phyloP scores from a whole-genome alignment of 2,888 invertebrate genomes.

The Drosophila buzzatii region DNA sequence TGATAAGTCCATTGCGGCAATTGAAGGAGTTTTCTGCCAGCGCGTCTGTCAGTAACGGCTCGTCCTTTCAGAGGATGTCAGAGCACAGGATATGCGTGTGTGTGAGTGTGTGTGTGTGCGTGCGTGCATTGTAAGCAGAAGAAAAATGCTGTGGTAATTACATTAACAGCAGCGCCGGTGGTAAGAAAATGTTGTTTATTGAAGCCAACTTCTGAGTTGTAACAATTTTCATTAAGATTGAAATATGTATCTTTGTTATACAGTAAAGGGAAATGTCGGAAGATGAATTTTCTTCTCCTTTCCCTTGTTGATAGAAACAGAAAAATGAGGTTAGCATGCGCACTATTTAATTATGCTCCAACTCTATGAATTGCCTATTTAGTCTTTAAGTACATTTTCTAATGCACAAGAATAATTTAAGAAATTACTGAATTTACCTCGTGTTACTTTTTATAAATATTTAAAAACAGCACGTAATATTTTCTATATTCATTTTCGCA shows the following conservation, averaged over 20 bases:
- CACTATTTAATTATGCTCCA: neutral
- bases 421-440: neutral
- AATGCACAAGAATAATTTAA: too few relatives aligned
- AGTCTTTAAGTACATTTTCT: neutral
- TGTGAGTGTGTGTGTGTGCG: slow-evolving; percentile 7
- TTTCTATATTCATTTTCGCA: neutral
- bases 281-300: neutral
- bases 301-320: neutral
- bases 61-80: slow-evolving; percentile 38
- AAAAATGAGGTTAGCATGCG: neutral
- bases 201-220: slow-evolving; percentile 58
- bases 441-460: neutral
- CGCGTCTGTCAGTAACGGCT: slow-evolving; percentile 52
- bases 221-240: slow-evolving; percentile 82
- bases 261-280: slow-evolving; percentile 6
- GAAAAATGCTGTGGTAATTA: slow-evolving; percentile 80
- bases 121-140: slow-evolving; percentile 28
- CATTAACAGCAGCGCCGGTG: slow-evolving; percentile 66
- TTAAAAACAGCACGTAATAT: too few relatives aligned
- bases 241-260: slow-evolving; percentile 63
- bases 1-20: slow-evolving; percentile 61
- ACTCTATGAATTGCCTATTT: neutral
- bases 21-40: slow-evolving; percentile 57
- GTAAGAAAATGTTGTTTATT: slow-evolving; percentile 67
- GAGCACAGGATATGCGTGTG: slow-evolving; percentile 16